Conservation (phyloP, 2,888 invertebrate genomes). For the Calliscelio sp. region DNA sequence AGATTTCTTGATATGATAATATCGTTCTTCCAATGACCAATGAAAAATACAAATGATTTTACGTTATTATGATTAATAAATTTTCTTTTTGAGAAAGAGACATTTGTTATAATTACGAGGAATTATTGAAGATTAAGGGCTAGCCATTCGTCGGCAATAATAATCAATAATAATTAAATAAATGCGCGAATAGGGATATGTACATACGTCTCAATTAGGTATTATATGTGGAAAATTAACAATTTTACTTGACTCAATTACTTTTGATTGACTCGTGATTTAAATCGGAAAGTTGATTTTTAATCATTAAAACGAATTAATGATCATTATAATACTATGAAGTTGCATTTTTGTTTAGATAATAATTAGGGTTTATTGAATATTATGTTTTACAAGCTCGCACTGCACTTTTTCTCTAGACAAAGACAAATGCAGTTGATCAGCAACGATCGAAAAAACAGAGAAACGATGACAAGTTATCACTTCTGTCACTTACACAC, state of each 20-base stretch:
- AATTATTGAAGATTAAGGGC: conserved; percentile 20
- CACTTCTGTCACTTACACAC: conserved; percentile 56
- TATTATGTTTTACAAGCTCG: conserved; percentile 15
- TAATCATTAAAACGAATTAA: not conserved
- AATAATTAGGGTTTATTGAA: conserved; percentile 37
- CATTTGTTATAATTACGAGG: conserved; percentile 8
- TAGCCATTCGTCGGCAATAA: not conserved
- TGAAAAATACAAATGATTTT: conserved; percentile 27
- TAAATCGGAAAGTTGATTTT: not conserved
- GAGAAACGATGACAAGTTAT: conserved; percentile 62
- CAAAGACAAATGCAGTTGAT: conserved; percentile 48
- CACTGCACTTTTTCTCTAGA: conserved; percentile 10
- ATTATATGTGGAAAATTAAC: no score
- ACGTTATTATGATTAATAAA: conserved; percentile 16
- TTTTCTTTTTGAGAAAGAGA: not conserved
- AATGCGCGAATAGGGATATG: no score
- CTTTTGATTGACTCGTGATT: no score
- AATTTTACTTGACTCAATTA: no score
- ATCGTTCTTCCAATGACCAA: conserved; percentile 7
- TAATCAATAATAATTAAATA: conserved; percentile 30
- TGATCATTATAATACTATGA: not conserved
- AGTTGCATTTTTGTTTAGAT: conserved; percentile 13
- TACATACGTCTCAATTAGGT: not conserved
- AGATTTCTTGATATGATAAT: no score
- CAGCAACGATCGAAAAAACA: conserved; percentile 55